Evolutionary conservation across 2,888 invertebrate genomes (phyloP).

Genomic region (Tenthredo mesomela): DNA sequence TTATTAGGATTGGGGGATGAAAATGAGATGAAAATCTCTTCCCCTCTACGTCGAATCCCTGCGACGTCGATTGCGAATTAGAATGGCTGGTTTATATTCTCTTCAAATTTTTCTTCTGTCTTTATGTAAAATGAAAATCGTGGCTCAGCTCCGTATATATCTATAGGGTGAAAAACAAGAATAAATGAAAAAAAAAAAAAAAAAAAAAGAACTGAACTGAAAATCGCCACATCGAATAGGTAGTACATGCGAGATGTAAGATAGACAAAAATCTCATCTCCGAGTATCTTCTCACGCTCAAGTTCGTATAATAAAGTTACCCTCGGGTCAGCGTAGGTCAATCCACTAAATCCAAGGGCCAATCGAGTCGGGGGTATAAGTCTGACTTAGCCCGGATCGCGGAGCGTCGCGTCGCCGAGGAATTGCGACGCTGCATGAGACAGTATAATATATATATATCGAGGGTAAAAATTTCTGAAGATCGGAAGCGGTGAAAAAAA

Average conservation of each 20-base stretch:
- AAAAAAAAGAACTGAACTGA: not conserved
- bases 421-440: slow-evolving; percentile 9
- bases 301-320: slow-evolving; percentile 15
- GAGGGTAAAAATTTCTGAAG: not conserved
- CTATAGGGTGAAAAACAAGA: not conserved
- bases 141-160: not conserved
- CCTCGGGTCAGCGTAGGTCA: slow-evolving; percentile 20
- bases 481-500: not conserved
- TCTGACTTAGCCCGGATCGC: slow-evolving; percentile 22
- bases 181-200: not conserved
- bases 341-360: slow-evolving; percentile 7
- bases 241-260: not conserved
- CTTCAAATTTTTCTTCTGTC: not conserved
- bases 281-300: not conserved
- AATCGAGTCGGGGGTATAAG: slow-evolving; percentile 8
- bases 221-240: not conserved
- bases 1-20: too few relatives aligned
- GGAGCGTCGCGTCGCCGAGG: not conserved
- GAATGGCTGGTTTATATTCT: not conserved
- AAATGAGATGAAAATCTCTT: not conserved
- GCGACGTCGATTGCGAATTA: not conserved
- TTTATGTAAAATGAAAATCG: not conserved
- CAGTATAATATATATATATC: not conserved
- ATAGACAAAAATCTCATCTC: slow-evolving; percentile 10
- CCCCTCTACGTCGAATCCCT: not conserved